phyloP scores from a whole-genome alignment of 2,113 vertebrate genomes.

The Suricata suricatta region DNA sequence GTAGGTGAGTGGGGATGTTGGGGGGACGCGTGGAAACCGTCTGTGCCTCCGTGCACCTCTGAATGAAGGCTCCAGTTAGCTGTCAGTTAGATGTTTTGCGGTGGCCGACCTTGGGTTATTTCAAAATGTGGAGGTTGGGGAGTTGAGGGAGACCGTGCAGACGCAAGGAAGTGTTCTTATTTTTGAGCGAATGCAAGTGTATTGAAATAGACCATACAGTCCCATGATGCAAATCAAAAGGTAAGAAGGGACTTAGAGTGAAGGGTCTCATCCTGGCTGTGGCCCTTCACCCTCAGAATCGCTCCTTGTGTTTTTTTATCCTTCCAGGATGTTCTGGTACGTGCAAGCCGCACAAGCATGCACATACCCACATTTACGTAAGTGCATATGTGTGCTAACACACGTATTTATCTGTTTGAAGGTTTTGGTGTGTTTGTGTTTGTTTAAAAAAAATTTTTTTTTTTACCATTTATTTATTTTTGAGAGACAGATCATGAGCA shows the following conservation, averaged over 20 bases:
- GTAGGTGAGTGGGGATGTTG: not conserved
- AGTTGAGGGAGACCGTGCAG: not conserved
- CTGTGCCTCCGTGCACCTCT: not conserved
- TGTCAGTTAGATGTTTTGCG: not conserved
- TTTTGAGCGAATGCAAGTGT: not conserved
- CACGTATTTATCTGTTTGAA: not conserved
- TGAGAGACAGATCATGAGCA: too few relatives aligned
- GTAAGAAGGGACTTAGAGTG: not conserved
- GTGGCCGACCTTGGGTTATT: not conserved
- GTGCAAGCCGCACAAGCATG: rapidly evolving
- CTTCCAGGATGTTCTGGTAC: not conserved
- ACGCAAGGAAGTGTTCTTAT: not conserved
- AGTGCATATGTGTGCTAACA: rapidly evolving
- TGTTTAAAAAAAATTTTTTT: too few relatives aligned
- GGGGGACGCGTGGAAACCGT: not conserved
- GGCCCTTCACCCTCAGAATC: not conserved
- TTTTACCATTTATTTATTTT: too few relatives aligned
- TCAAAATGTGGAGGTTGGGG: not conserved
- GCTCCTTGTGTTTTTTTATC: not conserved
- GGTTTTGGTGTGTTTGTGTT: not conserved
- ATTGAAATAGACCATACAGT: not conserved
- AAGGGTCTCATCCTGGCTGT: not conserved
- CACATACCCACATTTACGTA: not conserved
- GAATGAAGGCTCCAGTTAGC: not conserved
- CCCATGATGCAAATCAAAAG: not conserved